Conservation (phyloP, 2,888 invertebrate genomes). For the Aphodius sticticus region DNA sequence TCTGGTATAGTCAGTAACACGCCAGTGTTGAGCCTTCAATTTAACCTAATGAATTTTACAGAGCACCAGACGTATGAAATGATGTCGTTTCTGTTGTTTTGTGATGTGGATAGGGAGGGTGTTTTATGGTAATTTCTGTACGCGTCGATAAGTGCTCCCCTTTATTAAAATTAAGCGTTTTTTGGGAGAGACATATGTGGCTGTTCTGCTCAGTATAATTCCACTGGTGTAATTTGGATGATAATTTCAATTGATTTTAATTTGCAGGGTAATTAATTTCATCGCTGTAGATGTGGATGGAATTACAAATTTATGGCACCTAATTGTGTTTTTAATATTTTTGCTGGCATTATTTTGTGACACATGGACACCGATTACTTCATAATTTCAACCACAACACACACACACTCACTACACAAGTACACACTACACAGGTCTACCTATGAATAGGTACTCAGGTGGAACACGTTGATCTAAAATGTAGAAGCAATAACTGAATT, state of each 20-base stretch:
- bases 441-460: too few species aligned
- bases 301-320: too few species aligned
- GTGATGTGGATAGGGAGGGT: not conserved
- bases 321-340: too few species aligned
- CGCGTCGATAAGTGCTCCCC: not conserved
- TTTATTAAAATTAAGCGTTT: not conserved
- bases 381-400: too few species aligned
- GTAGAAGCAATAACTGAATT: too few species aligned
- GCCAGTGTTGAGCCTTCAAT: not conserved
- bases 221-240: not conserved
- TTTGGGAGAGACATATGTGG: not conserved
- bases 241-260: not conserved
- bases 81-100: slow-evolving; percentile 4
- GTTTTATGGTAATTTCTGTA: not conserved
- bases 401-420: too few species aligned
- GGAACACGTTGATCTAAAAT: too few species aligned
- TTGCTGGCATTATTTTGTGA: too few species aligned
- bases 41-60: slow-evolving; percentile 4
- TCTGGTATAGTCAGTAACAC: not conserved
- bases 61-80: not conserved
- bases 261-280: not conserved
- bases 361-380: too few species aligned
- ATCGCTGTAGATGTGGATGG: not conserved
- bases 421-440: too few species aligned
- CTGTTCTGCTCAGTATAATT: not conserved